Evolutionary conservation across 2,113 vertebrate genomes (phyloP).

Genomic region (Sinocyclocheilus grahami): DNA sequence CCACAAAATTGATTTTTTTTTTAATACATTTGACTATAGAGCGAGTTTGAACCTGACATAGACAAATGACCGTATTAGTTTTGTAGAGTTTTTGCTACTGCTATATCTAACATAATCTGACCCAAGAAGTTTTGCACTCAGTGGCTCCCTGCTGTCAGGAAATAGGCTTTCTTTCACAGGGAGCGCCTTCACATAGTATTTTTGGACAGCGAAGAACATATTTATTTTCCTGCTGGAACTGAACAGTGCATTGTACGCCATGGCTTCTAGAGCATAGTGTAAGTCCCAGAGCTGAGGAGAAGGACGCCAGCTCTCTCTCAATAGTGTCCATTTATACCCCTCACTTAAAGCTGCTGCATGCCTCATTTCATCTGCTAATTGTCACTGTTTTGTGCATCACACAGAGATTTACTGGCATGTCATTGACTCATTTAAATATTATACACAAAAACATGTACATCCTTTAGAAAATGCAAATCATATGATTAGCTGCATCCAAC

Average conservation of each 20-base stretch:
- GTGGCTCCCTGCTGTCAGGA: slow-evolving; percentile 12
- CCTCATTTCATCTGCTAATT: slow-evolving; percentile 27
- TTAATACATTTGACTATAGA: not conserved
- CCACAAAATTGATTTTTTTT: not conserved
- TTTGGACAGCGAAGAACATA: slow-evolving; percentile 51
- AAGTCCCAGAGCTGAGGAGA: slow-evolving; percentile 43
- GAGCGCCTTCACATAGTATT: slow-evolving; percentile 46
- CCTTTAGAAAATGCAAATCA: not conserved
- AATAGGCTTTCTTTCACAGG: slow-evolving; percentile 46
- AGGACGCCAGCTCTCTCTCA: slow-evolving; percentile 48
- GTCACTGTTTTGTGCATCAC: slow-evolving; percentile 28
- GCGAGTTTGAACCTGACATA: not conserved
- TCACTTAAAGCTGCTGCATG: not conserved
- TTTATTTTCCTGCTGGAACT: slow-evolving; percentile 58
- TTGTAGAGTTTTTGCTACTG: slow-evolving; percentile 15
- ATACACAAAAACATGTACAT: not conserved
- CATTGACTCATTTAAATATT: not conserved
- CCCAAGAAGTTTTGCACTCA: slow-evolving; percentile 17
- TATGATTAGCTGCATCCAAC: not conserved
- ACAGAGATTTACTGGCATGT: slow-evolving; percentile 10
- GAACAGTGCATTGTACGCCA: slow-evolving; percentile 56
- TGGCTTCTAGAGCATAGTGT: slow-evolving; percentile 43
- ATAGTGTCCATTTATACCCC: slow-evolving; percentile 52
- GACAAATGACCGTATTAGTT: not conserved
- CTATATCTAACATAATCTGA: slow-evolving; percentile 5